Base-by-base conservation (phyloP, 2,888 invertebrate genomes). In the Alloplasta piceator region DNA sequence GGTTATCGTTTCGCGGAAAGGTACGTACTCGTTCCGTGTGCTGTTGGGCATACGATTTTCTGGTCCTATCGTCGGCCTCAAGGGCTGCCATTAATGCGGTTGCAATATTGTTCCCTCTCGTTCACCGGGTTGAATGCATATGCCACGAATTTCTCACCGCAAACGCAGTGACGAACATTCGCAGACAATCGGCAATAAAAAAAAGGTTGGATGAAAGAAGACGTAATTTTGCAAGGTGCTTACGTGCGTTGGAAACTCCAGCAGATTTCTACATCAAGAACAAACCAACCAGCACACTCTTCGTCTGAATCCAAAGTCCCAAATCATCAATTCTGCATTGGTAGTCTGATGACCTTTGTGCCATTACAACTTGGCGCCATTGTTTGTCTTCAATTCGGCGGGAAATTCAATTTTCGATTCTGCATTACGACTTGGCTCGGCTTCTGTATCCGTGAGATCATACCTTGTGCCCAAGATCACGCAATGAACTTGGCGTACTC, bases 1-100 rank as follows among this genome's bases (percentile, higher is more conserved):
- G 88, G 86, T 89, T 89, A 89, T 89, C 88, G 87, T 90, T 87
- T 87, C 86, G 85, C 85, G 86, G 87, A 87, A 89, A 82, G 82
- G 80, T 82, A 80, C 80, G 82, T 77, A 79, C 78, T 79, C 73
- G 68, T 76, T 68, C 71, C 78, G 73, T 68, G 67, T 77, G 74
- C 72, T 75, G 78, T 74, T 43, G 55, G 36, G 26, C n/a, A 12
- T 58, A 50, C 36, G 48, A 55, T 74, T 67, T 77, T 75, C 66
- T 73, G 70, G 58, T 73, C 64, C 58, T 58, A 55, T 74, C 78
- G 66, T 75, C 58, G 46, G 77, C 61, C 63, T 71, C 43, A 36
- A 39, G 58, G 58, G 64, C 26, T 56, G 71, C 58, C 76, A 72
- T 82, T 79, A 46, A 63, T 72, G 76, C 60, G 50, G 43, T 50